Evolutionary conservation across 2,888 invertebrate species (phyloP).

Genomic region (Andrena fulva): DNA sequence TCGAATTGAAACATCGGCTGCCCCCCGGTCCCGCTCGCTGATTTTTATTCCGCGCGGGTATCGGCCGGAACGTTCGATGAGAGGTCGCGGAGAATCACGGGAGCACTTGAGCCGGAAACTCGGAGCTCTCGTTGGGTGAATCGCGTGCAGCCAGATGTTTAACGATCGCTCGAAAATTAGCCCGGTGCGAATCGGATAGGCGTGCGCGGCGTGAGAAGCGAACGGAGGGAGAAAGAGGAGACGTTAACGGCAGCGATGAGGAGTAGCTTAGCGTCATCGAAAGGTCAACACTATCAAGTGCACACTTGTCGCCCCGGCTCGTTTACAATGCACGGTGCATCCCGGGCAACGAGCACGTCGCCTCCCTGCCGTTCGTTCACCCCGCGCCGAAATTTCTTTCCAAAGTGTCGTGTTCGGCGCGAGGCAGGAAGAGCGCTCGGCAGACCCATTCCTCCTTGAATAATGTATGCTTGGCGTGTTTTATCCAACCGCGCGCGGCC

Average conservation of each 20-base stretch:
- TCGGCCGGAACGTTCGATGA: too few species aligned
- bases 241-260: conserved; percentile 61
- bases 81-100: too few species aligned
- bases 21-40: too few species aligned
- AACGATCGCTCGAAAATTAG: conserved; percentile 53
- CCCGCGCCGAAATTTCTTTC: conserved; percentile 73
- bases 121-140: neutral
- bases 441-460: too few species aligned
- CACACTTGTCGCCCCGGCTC: conserved; percentile 78
- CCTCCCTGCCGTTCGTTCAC: conserved; percentile 79
- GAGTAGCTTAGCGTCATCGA: conserved; percentile 74
- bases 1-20: neutral
- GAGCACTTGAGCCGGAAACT: too few species aligned
- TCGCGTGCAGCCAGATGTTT: conserved; percentile 10
- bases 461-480: too few species aligned
- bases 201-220: conserved; percentile 29
- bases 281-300: conserved; percentile 78
- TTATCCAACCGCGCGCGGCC: too few species aligned
- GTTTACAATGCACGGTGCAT: conserved; percentile 82
- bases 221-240: conserved; percentile 38
- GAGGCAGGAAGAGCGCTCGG: neutral
- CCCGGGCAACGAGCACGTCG: conserved; percentile 73
- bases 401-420: conserved; percentile 62
- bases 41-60: too few species aligned
- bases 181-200: conserved; percentile 16